phyloP scores from a whole-genome alignment of 2,113 vertebrate species.

The Pica pica region DNA sequence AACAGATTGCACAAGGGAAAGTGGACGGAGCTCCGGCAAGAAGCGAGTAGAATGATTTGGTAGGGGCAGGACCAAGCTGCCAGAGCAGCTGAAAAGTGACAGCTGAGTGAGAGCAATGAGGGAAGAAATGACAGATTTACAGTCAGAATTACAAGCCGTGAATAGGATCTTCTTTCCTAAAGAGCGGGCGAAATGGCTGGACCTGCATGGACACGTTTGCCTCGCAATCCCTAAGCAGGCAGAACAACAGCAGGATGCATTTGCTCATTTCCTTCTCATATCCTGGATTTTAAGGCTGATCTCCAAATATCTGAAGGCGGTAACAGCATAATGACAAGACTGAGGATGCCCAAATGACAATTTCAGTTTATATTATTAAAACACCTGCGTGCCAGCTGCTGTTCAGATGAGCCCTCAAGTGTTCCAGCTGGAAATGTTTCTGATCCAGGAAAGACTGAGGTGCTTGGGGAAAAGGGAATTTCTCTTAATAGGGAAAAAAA shows the following conservation, averaged over 20 bases:
- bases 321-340: not conserved
- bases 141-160: not conserved
- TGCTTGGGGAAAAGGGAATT: not conserved
- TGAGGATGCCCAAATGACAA: not conserved
- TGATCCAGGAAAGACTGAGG: not conserved
- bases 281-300: not conserved
- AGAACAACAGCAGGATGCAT: not conserved
- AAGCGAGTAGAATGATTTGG: not conserved
- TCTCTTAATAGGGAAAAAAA: not conserved
- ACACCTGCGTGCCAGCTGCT: not conserved
- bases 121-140: constrained; percentile 41
- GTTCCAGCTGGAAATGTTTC: not conserved
- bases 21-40: not conserved
- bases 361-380: not conserved
- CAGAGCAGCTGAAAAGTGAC: not conserved
- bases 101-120: not conserved
- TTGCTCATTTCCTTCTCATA: not conserved
- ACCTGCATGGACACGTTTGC: not conserved
- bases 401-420: not conserved
- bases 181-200: not conserved
- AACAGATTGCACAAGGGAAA: not conserved
- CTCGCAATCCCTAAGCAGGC: not conserved
- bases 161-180: not conserved
- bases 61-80: not conserved
- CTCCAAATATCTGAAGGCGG: not conserved